Evolutionary conservation across 2,888 invertebrate species (phyloP).

Genomic region (Harpalus rubripes): DNA sequence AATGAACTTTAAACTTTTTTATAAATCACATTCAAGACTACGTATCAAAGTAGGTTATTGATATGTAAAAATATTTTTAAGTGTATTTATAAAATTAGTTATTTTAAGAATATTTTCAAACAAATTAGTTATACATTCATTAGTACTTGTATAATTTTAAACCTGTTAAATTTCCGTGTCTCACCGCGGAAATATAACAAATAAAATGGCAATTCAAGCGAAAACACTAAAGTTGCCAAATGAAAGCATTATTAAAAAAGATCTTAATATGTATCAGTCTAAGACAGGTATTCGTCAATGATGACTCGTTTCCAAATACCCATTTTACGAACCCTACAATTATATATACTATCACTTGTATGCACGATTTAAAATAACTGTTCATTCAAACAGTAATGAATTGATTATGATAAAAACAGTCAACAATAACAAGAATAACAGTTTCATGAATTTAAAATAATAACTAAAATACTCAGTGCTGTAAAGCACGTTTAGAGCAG

Average conservation of each 20-base stretch:
- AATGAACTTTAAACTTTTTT: too few relatives aligned
- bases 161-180: background rate
- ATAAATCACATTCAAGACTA: too few relatives aligned
- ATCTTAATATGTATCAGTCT: slow-evolving; percentile 67
- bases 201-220: slow-evolving; percentile 52
- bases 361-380: slow-evolving; percentile 65
- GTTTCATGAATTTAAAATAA: slow-evolving; percentile 63
- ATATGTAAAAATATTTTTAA: too few relatives aligned
- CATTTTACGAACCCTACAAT: slow-evolving; percentile 65
- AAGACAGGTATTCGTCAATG: slow-evolving; percentile 63
- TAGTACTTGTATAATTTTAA: background rate
- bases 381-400: slow-evolving; percentile 65
- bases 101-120: too few relatives aligned
- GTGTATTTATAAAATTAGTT: too few relatives aligned
- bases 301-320: slow-evolving; percentile 58
- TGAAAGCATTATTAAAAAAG: slow-evolving; percentile 61
- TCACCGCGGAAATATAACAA: slow-evolving; percentile 19
- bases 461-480: slow-evolving; percentile 60
- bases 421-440: slow-evolving; percentile 67
- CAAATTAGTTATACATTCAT: too few relatives aligned
- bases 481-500: slow-evolving; percentile 40
- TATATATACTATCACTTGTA: slow-evolving; percentile 67
- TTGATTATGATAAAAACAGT: slow-evolving; percentile 65
- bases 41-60: too few relatives aligned
- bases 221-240: slow-evolving; percentile 60